A percentile compares a stretch with the other conserved stretches of the same genome.
Evolutionary conservation across 2,888 invertebrate genomes (phyloP).

Genomic region (Pyrocoelia pectoralis): DNA sequence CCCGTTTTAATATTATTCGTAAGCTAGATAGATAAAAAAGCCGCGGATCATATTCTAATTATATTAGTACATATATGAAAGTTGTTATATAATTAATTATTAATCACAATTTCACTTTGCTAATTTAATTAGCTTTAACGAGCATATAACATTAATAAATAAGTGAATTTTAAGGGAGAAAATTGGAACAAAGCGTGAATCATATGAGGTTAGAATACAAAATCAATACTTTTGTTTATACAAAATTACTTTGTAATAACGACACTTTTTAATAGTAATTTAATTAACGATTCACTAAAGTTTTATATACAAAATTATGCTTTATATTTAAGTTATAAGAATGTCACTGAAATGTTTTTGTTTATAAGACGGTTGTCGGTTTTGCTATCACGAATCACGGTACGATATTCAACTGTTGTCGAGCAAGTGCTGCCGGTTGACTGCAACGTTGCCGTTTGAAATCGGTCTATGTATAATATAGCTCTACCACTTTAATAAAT

Average conservation of each 20-base stretch:
- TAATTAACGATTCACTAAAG: not conserved
- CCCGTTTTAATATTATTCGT: too few species aligned
- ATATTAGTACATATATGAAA: not conserved
- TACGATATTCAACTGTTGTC: conserved; percentile 35
- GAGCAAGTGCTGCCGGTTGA: conserved; percentile 44
- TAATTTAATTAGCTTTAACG: conserved; percentile 13
- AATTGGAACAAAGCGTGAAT: conserved; percentile 27
- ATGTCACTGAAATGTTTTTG: conserved; percentile 38
- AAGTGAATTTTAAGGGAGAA: conserved; percentile 10
- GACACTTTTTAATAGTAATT: not conserved
- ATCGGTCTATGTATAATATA: conserved; percentile 40
- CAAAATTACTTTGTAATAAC: conserved; percentile 3
- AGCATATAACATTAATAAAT: not conserved
- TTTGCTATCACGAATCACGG: conserved; percentile 13
- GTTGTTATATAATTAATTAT: conserved; percentile 1
- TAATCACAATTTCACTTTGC: conserved; percentile 7
- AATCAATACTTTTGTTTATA: conserved; percentile 41
- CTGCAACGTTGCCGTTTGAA: conserved; percentile 52
- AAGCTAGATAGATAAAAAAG: not conserved
- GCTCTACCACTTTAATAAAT: conserved; percentile 36
- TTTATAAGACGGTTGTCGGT: conserved; percentile 37
- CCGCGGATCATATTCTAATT: not conserved
- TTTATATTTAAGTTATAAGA: not conserved
- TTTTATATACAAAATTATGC: not conserved
- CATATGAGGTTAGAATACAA: conserved; percentile 42